Conservation (phyloP, 2,797 vertebrate species). For the Anguilla obscura region DNA sequence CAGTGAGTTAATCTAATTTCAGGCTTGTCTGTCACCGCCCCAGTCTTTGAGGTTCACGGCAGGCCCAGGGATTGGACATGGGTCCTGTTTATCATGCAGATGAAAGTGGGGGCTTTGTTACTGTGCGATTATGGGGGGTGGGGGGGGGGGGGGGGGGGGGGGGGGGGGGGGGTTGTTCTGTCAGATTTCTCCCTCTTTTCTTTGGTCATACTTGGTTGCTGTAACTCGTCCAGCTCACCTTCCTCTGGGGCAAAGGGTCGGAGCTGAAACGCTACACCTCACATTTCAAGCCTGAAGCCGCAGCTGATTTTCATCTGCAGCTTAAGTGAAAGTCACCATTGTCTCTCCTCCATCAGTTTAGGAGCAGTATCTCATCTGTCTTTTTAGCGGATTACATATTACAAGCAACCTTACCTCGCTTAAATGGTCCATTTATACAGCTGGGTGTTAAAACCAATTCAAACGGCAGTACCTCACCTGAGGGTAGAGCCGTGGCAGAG, state of each 20-base stretch:
- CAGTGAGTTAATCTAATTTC: background rate
- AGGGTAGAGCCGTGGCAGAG: background rate
- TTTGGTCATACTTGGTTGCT: background rate
- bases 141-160: background rate
- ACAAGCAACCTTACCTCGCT: background rate
- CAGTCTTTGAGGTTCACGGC: background rate
- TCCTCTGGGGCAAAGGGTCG: background rate
- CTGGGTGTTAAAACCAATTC: background rate
- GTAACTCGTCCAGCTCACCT: background rate
- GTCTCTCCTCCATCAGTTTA: background rate
- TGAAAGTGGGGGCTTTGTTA: background rate
- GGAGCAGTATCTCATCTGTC: background rate
- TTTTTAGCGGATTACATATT: background rate
- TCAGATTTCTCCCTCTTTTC: background rate
- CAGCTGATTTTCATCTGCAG: background rate
- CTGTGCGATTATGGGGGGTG: background rate
- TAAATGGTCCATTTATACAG: background rate
- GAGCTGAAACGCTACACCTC: background rate
- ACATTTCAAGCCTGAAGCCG: background rate
- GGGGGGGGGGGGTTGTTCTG: background rate
- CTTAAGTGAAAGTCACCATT: background rate
- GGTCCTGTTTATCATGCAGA: background rate
- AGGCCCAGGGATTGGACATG: background rate
- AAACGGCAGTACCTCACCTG: background rate
- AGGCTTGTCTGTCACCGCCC: background rate